Evolutionary conservation across 2,113 vertebrate genomes (phyloP).

Genomic region (Chlorodrepanis virens): DNA sequence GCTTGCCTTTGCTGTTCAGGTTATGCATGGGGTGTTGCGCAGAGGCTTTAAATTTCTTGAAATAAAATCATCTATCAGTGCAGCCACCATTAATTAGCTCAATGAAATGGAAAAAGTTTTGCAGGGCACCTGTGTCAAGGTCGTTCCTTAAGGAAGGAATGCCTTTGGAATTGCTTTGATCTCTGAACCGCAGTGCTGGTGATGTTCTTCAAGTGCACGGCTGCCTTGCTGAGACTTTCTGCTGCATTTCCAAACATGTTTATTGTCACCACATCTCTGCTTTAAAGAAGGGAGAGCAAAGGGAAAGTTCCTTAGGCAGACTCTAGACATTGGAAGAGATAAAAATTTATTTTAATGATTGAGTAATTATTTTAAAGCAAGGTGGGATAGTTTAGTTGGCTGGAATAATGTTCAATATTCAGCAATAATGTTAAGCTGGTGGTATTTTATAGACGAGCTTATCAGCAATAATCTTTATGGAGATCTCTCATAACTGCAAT

Average conservation of each 20-base stretch:
- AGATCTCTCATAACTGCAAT: background rate
- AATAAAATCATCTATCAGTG: background rate
- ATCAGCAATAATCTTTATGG: background rate
- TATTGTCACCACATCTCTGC: background rate
- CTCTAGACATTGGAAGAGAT: background rate
- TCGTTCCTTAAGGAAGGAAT: background rate
- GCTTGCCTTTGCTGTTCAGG: background rate
- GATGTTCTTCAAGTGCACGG: background rate
- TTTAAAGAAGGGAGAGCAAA: background rate
- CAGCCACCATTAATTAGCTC: background rate
- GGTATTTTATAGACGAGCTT: background rate
- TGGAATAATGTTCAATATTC: background rate
- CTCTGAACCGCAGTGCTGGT: accelerated
- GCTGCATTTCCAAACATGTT: accelerated
- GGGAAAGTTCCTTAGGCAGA: background rate
- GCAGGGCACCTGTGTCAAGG: background rate
- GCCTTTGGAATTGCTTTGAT: background rate
- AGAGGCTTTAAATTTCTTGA: background rate
- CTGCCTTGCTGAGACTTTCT: background rate
- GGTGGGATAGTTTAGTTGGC: background rate
- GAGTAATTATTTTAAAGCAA: background rate
- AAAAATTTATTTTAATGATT: background rate
- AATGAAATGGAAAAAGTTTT: background rate
- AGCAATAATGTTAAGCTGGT: background rate
- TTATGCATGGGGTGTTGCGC: background rate